Evolutionary conservation across 2,888 invertebrate genomes (phyloP).

Genomic region (Drosophila fungiperda): DNA sequence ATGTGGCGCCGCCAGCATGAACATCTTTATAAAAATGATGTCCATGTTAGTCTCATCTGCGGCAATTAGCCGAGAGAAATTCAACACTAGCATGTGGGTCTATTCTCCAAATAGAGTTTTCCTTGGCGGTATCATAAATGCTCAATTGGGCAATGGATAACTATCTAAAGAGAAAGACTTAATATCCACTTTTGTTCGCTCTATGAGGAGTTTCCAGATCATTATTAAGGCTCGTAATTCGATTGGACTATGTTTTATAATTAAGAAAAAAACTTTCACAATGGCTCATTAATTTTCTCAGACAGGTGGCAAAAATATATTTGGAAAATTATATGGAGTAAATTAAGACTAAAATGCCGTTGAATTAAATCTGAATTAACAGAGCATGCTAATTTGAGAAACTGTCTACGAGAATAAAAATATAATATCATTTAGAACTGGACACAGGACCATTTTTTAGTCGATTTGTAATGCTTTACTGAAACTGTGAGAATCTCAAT

Average conservation of each 20-base stretch:
- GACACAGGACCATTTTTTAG: background rate
- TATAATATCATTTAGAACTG: background rate
- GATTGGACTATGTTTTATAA: conserved; percentile 7
- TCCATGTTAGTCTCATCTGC: conserved; percentile 68
- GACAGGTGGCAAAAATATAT: background rate
- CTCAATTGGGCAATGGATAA: conserved; percentile 59
- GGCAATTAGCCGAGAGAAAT: conserved; percentile 75
- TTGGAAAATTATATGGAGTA: background rate
- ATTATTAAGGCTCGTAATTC: conserved; percentile 13
- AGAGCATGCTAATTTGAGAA: background rate
- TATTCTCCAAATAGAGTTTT: conserved; percentile 70
- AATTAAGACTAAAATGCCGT: background rate
- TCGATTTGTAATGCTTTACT: background rate
- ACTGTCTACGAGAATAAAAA: background rate
- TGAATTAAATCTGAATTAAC: background rate
- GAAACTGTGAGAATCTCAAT: conserved; percentile 9
- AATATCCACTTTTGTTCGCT: conserved; percentile 29
- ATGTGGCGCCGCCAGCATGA: conserved; percentile 66
- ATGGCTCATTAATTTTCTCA: background rate
- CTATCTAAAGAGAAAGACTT: conserved; percentile 66
- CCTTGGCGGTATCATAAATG: conserved; percentile 38
- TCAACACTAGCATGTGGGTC: conserved; percentile 71
- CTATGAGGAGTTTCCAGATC: conserved; percentile 44
- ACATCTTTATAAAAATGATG: conserved; percentile 53
- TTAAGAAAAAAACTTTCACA: conserved; percentile 11